phyloP scores from a whole-genome alignment of 2,797 vertebrate species.

The Pelochelys cantorii region DNA sequence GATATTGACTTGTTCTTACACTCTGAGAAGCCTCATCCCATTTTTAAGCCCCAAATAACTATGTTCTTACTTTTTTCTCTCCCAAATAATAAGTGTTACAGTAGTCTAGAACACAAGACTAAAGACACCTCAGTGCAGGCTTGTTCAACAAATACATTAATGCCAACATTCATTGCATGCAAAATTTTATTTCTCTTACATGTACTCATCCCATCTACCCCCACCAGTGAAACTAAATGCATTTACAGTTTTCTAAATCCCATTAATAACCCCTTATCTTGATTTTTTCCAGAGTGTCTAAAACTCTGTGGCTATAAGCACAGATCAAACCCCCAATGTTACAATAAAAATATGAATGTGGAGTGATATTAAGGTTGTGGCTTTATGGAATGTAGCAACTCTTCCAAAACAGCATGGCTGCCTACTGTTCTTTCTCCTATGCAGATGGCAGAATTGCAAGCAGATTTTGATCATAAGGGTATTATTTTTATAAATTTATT shows the following conservation, averaged over 20 bases:
- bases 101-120: constrained; percentile 53
- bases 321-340: constrained; percentile 9
- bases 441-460: constrained; percentile 48
- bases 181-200: constrained; percentile 57
- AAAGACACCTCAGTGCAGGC: constrained; percentile 54
- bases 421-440: constrained; percentile 20
- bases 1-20: constrained; percentile 17
- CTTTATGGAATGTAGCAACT: constrained; percentile 47
- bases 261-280: constrained; percentile 72
- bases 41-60: constrained; percentile 5
- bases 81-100: constrained; percentile 44
- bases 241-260: constrained; percentile 46
- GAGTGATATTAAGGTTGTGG: constrained; percentile 67
- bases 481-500: constrained; percentile 28
- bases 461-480: constrained; percentile 42
- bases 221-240: constrained; percentile 58
- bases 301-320: constrained; percentile 29
- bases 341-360: constrained; percentile 25
- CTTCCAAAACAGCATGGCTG: constrained; percentile 9
- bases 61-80: constrained; percentile 58
- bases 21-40: not conserved
- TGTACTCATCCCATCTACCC: constrained; percentile 54
- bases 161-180: constrained; percentile 57
- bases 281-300: constrained; percentile 30
- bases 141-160: constrained; percentile 55